Conservation (phyloP, 2,888 invertebrate genomes). For the Melipona bicolor region DNA sequence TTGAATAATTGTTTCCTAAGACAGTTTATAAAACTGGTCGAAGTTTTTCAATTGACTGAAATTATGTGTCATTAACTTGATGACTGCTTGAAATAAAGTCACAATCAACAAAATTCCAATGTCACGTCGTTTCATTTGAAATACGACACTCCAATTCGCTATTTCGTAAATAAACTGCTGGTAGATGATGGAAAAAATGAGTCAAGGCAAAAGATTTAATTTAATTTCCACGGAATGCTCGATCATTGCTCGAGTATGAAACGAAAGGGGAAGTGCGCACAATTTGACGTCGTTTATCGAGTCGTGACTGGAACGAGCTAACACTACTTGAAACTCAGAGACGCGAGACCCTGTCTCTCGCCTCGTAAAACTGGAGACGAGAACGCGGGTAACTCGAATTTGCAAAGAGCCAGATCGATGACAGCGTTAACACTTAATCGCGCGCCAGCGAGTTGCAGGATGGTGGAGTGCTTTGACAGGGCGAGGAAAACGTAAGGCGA, state of each 20-base stretch:
- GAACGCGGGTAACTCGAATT: slow-evolving; percentile 42
- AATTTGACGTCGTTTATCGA: slow-evolving; percentile 49
- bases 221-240: background rate
- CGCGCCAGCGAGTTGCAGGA: slow-evolving; percentile 14
- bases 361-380: slow-evolving; percentile 45
- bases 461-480: slow-evolving; percentile 45
- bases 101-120: no score
- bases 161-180: no score
- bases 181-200: no score
- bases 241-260: slow-evolving; percentile 21
- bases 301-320: slow-evolving; percentile 30
- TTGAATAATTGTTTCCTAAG: no score
- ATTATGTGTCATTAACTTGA: no score
- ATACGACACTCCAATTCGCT: no score
- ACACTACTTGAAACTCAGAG: slow-evolving; percentile 39
- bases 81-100: no score
- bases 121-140: no score
- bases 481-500: slow-evolving; percentile 49
- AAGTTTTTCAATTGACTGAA: no score
- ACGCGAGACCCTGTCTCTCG: slow-evolving; percentile 5
- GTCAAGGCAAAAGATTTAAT: background rate
- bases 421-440: slow-evolving; percentile 64
- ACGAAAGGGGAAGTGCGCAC: slow-evolving; percentile 7
- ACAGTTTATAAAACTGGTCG: no score
- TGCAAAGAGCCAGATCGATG: slow-evolving; percentile 58